Base-by-base conservation (phyloP, 2,888 invertebrate genomes). In the Eutolmus rufibarbis region DNA sequence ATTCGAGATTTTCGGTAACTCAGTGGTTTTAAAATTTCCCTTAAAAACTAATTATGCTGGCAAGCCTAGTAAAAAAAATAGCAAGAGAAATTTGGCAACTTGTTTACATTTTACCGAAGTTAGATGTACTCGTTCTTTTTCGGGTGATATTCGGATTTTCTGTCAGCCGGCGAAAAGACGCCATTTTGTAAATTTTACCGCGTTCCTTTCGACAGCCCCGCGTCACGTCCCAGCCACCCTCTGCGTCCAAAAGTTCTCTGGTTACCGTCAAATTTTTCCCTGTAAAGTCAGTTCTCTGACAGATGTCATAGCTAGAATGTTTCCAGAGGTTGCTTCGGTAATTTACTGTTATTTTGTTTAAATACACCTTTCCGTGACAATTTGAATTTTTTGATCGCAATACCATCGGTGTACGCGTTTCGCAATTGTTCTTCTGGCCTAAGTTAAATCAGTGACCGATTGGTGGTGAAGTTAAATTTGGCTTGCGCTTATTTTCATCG, bases 101-200 rank as follows among this genome's bases (percentile, higher is more conserved):
- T 82, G 82, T 82, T 82, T 82, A 82, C 82, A 82, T 51, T 40
- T 78, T 9, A 51, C 51, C 51, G 51, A 56, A 81, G 51, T 51
- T 82, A 37, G 14, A 16, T 82, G 84, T 28, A 84, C 84, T 85
- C 85, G 85, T 74, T 85, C 85, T 85, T 85, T 74, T 46, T 85
- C 85, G 85, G 37, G n/a, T 23, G 5, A 66, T n/a, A 31, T 14
- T 85, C 85, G 85, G 23, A 14, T 66, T 84, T 66, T 14, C 85
- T 85, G 85, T 85, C 85, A 85, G 34, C 85, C 85, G 85, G 85
- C 79, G 74, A 74, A 78, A 74, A 74, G 19, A 57, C 56, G 79
- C 87, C 87, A 87, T 87, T 87, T 87, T 87, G 87, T 79, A 74
- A 74, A 43, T 87, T 87, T 87, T 79, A 87, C 87, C 87, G 87